Evolutionary conservation across 2,113 vertebrate species (phyloP), one percentile per base, ranked within the genome.

Genomic region (Pseudorasbora parva): DNA sequence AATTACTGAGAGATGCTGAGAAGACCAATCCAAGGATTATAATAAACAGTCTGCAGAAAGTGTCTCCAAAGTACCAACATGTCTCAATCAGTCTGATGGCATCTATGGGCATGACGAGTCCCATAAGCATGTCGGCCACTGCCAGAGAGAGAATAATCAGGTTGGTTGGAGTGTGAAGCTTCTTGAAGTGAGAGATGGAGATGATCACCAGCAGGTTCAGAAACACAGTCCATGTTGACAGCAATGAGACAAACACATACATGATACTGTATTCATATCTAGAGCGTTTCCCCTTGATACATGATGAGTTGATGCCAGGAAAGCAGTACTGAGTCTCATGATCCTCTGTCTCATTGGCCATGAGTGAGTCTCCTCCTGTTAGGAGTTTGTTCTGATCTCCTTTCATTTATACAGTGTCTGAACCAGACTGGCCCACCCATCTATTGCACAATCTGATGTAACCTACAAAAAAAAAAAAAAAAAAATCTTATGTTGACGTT

Each of bases 21-120:
- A 30, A 30, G 30, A 3, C 30, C 30, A 30, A 30, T 30, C 30
- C 30, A 30, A 30, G 30, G 30, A 30, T 30, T 30, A 30, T 30
- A 30, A 30, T 30, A 30, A 30, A 30, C 30, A 30, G 37, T 37
- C 37, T 37, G 7, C 37, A 37, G 37, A 37, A 2, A 37, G 82
- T 4, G 1, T 89, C 69, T 0, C 89, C 90, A 60, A 91, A 85
- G 45, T 89, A 64, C 92, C 93, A 93, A 78, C 91, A 93, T 8
- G 51, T 71, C 66, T 87, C 86, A 43, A 83, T 84, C 10, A 88
- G 59, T 0, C 73, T 68, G 0, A 85, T 7, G 0, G 25, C 82
- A 4, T 90, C 96, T 45, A 93, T 93, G 8, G 96, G 95, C 94
- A 96, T 96, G 81, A 96, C 37, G 75, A 92, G 76, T 64, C 91